phyloP scores from a whole-genome alignment of 2,113 vertebrate genomes.

The Cyanoliseus patagonus region DNA sequence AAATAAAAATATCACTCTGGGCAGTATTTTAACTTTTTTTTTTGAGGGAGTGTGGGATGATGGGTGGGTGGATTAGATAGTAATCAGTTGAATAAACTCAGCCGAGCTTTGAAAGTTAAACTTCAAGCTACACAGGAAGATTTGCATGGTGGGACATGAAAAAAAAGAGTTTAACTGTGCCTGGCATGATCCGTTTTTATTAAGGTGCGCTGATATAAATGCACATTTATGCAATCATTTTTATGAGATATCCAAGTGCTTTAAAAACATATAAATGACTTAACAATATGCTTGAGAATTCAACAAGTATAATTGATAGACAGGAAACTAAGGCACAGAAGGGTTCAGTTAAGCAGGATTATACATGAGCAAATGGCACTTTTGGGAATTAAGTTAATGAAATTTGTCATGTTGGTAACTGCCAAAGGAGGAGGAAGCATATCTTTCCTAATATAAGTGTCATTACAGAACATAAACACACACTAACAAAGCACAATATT shows the following conservation, averaged over 20 bases:
- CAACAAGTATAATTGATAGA: not conserved
- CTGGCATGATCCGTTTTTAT: not conserved
- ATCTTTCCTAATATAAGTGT: not conserved
- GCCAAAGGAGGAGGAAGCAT: constrained; percentile 5
- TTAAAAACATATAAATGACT: constrained; percentile 24
- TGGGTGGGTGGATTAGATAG: constrained; percentile 38
- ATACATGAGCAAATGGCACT: not conserved
- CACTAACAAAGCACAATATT: constrained; percentile 17
- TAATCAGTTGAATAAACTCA: constrained; percentile 38
- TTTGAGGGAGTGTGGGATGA: constrained; percentile 51
- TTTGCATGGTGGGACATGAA: not conserved
- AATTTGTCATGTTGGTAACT: not conserved
- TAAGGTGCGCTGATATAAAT: not conserved
- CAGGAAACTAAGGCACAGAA: not conserved
- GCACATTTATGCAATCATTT: not conserved
- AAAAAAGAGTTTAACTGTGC: not conserved
- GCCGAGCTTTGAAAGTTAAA: constrained; percentile 45
- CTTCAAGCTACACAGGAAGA: constrained; percentile 27
- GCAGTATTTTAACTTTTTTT: constrained; percentile 45
- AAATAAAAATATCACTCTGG: constrained; percentile 55
- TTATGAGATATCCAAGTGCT: not conserved
- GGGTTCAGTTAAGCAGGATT: not conserved
- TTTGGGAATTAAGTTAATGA: not conserved
- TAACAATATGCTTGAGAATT: not conserved
- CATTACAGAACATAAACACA: not conserved